Conservation (phyloP, 2,888 invertebrate species). For the Drosophila mimetica region DNA sequence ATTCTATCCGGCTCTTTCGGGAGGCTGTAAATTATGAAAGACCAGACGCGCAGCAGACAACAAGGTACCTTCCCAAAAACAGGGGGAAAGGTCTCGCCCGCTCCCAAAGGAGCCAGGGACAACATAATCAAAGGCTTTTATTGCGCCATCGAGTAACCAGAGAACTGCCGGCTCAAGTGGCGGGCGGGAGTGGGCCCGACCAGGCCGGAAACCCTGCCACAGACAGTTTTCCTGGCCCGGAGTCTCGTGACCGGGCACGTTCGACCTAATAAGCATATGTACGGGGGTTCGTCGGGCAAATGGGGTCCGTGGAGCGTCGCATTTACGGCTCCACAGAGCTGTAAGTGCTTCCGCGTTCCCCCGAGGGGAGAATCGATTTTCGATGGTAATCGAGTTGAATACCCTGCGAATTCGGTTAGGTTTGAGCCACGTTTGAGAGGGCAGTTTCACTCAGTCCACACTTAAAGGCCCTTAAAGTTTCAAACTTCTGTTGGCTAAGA, state of each 20-base stretch:
- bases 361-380: constrained; percentile 68
- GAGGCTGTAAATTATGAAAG: constrained; percentile 76
- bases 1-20: constrained; percentile 10
- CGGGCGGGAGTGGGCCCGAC: constrained; percentile 8
- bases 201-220: constrained; percentile 59
- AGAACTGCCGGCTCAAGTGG: constrained; percentile 59
- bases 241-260: constrained; percentile 65
- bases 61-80: constrained; percentile 5
- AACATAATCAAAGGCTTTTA: constrained; percentile 76
- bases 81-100: constrained; percentile 30
- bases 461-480: constrained; percentile 13
- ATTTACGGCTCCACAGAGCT: constrained; percentile 14
- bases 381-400: constrained; percentile 73
- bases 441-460: background rate
- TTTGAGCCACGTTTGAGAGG: constrained; percentile 19
- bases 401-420: constrained; percentile 54
- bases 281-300: constrained; percentile 4
- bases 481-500: background rate
- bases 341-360: constrained; percentile 59
- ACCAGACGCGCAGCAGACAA: constrained; percentile 75
- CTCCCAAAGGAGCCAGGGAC: constrained; percentile 64
- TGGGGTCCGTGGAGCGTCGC: constrained; percentile 3
- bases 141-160: constrained; percentile 70
- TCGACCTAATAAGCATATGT: constrained; percentile 72
- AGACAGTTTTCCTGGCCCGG: constrained; percentile 56